Evolutionary conservation across 2,113 vertebrate genomes (phyloP).

Genomic region (Archilochus colubris): DNA sequence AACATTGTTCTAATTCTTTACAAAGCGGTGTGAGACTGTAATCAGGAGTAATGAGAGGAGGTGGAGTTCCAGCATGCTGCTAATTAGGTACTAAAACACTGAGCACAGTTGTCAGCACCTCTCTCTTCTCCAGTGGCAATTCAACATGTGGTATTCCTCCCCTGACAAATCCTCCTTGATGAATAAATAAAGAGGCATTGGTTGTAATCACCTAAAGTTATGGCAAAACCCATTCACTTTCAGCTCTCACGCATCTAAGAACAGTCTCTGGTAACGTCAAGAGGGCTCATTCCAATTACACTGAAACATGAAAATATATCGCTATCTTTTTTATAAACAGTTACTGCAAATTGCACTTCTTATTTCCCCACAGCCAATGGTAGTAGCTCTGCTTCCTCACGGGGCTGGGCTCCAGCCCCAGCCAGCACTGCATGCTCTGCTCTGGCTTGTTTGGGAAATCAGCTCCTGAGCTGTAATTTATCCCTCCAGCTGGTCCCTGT

Average conservation of each 20-base stretch:
- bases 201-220: background rate
- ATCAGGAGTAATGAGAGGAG: slow-evolving; percentile 1
- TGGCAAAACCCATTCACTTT: background rate
- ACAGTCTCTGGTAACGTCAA: background rate
- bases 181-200: background rate
- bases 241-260: background rate
- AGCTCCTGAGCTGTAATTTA: background rate
- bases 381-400: fast-evolving
- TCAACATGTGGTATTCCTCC: background rate
- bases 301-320: background rate
- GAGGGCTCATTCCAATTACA: background rate
- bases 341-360: background rate
- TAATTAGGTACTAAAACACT: slow-evolving; percentile 1
- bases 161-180: background rate
- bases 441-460: slow-evolving; percentile 29
- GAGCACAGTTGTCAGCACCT: background rate
- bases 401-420: background rate
- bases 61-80: background rate
- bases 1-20: background rate
- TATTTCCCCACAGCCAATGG: background rate
- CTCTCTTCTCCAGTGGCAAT: slow-evolving; percentile 6
- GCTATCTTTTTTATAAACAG: background rate
- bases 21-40: background rate
- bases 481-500: slow-evolving; percentile 50
- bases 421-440: background rate